phyloP scores from a whole-genome alignment of 2,113 vertebrate genomes.

The Myrmophylax atrothorax region DNA sequence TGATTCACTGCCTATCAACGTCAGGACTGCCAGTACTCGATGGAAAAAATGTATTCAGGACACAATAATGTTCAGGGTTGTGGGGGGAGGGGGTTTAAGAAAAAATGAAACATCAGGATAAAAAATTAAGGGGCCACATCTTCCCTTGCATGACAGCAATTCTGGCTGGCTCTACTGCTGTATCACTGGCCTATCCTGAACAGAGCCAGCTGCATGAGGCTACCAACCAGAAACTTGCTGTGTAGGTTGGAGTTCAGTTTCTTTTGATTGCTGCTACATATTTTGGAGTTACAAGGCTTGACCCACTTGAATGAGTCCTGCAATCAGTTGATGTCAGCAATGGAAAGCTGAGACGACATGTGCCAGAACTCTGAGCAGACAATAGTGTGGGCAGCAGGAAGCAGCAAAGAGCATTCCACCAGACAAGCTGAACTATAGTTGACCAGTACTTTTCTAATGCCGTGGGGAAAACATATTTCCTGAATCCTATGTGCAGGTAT shows the following conservation, averaged over 20 bases:
- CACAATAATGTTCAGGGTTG: background rate
- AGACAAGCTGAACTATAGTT: background rate
- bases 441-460: background rate
- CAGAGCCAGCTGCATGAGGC: background rate
- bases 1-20: slow-evolving; percentile 36
- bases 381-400: slow-evolving; percentile 14
- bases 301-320: background rate
- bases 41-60: background rate
- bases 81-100: background rate
- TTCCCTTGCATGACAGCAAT: background rate
- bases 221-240: slow-evolving; percentile 31
- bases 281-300: background rate
- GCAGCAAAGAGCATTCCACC: background rate
- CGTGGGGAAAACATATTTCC: background rate
- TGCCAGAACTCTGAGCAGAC: slow-evolving; percentile 28
- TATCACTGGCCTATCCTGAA: background rate
- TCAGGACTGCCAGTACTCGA: background rate
- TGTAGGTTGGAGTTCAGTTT: background rate
- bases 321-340: slow-evolving; percentile 3
- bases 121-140: slow-evolving; percentile 51
- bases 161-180: background rate
- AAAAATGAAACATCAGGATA: background rate
- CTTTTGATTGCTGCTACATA: slow-evolving; percentile 9
- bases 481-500: background rate
- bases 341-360: background rate